These are phyloP conservation scores for Dendroctonus valens DNA, from an alignment of 1,140 invertebrate species.

Conservation along the genomic window DNA sequence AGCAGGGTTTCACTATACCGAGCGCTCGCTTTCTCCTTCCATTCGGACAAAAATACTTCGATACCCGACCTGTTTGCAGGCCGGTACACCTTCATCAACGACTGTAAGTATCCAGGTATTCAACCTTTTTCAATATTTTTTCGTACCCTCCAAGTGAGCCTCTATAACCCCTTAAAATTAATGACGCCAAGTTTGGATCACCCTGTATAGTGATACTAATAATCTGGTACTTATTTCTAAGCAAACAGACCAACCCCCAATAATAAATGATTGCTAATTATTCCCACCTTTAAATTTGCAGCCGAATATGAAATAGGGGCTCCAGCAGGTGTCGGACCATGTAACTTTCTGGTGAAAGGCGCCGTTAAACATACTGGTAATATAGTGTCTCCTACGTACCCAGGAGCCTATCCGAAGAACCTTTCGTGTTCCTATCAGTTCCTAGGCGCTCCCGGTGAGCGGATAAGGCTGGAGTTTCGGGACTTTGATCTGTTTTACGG, in stretches of 20 bases:
- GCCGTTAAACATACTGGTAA: slow-evolving; percentile 75
- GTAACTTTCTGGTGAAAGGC: slow-evolving; percentile 79
- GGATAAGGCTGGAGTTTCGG: slow-evolving; percentile 93
- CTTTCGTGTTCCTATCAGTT: slow-evolving; percentile 92
- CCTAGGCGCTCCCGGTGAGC: slow-evolving; percentile 82
- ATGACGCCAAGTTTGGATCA: too few species aligned
- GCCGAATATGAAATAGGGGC: slow-evolving; percentile 90
- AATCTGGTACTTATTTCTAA: too few species aligned
- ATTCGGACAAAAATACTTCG: slow-evolving; percentile 85
- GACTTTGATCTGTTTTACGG: slow-evolving; percentile 99
- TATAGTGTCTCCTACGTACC: slow-evolving; percentile 96
- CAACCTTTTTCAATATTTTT: neutral
- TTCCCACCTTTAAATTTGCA: slow-evolving; percentile 44
- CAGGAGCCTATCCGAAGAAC: slow-evolving; percentile 97
- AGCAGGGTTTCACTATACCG: slow-evolving; percentile 86
- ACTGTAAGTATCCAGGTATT: slow-evolving; percentile 68
- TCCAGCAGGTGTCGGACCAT: slow-evolving; percentile 71
- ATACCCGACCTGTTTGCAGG: slow-evolving; percentile 79
- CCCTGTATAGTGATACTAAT: too few species aligned
- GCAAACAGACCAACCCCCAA: too few species aligned
- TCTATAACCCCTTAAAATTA: too few species aligned
- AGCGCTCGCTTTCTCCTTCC: slow-evolving; percentile 92
- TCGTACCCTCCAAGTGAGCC: too few species aligned
- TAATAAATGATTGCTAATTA: slow-evolving; percentile 1
- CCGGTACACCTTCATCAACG: slow-evolving; percentile 89